Base-by-base conservation (phyloP, 2,888 invertebrate species). In the Erpobdella octoculata region DNA sequence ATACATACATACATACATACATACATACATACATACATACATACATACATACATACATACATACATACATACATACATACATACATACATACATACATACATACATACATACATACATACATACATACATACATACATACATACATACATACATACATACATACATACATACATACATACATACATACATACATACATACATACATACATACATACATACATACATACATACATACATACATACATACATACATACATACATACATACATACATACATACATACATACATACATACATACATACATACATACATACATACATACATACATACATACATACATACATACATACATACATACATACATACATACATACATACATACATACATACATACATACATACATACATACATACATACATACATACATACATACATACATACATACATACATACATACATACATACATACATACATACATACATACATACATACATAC, bases 281-380 rank as follows among this genome's bases (percentile, higher is more conserved):
- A 71, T 28, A 71, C 35, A 71, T 28, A 71, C 35, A 68, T 46
- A 71, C 53, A 71, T 48, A 69, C 53, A 68, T 70, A 68, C 53
- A 71, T 70, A 69, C 53, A 71, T 70, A 69, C 37, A 71, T 41
- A 69, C 35, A 68, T 41, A 68, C 35, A 68, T 41, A 71, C 35
- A 68, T 41, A 71, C 53, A 69, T 70, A 69, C 53, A 71, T 70
- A 71, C 53, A 68, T 70, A 68, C 53, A 71, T 70, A 71, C 33
- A 71, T 41, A 71, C 37, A 71, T 41, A 71, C 37, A 71, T 41
- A 68, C 37, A 68, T 28, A 68, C 15, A 71, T 12, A 48, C 41
- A 71, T 70, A 71, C 67, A 71, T 70, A 71, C 67, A 71, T 70
- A 71, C 67, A 71, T 70, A 71, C 67, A 71, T 70, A 70, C 41